Evolutionary conservation across 2,888 invertebrate genomes (phyloP), one percentile per base, ranked within the genome.

Genomic region (Ariolimax columbianus): DNA sequence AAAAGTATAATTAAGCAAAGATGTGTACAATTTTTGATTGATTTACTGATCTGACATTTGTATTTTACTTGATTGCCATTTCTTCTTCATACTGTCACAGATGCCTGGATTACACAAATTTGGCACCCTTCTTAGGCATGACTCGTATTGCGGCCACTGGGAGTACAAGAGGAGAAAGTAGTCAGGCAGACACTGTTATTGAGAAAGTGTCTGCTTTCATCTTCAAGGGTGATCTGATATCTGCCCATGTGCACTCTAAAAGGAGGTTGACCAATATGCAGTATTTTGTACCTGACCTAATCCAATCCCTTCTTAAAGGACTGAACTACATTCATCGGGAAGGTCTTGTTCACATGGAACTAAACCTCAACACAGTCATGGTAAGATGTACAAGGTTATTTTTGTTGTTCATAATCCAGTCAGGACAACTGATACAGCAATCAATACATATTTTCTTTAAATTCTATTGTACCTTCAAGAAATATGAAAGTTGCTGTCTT

Each of bases 261-360:
- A 75, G 85, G 0, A 80, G 78, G 3, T 77, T 80, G 70, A 79
- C 77, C 47, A 59, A 51, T 11, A 66, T 79, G 59, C 59, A 79
- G 30, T 51, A 70, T 7, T 83, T 78, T 36, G 79, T 86, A 0
- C 84, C 83, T 1, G 36, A 36, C 19, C n/a, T 88, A 4, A 68
- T 91, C n/a, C 81, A 88, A 40, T 88, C 87, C 23, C 87, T 89
- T 3, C 81, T 88, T 0, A 68, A 75, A 14, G 92, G 90, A 0
- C 51, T 93, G 43, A 89, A 91, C 33, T 92, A 90, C 80, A 89
- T 92, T 26, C 92, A 92, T 80, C 88, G 86, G 4, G 89, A 91
- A 72, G 89, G 89, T 0, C 87, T 93, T 26, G 92, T 92, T 0
- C 93, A 92, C 85, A 91, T 92, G 90, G 93, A 93, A 83, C 89